Base-by-base conservation (phyloP, 2,113 vertebrate genomes). In the Esox niger region DNA sequence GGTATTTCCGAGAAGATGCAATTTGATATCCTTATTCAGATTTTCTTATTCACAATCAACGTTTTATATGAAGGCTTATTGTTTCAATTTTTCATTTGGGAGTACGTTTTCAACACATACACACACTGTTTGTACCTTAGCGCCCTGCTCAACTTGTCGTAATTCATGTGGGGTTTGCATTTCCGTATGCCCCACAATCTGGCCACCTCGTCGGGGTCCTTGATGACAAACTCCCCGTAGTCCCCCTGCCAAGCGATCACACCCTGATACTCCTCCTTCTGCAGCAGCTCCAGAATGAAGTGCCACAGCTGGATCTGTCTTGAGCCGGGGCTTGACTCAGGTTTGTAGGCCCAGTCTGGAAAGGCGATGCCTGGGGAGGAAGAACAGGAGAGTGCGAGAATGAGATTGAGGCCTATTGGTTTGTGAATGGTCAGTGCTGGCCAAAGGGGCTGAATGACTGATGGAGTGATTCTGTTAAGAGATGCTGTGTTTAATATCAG, bases 161-260 rank as follows among this genome's bases (percentile, higher is more conserved):
- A 96, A 74, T 96, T 96, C 95, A 96, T 96, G 84, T 96, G 95
- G 20, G 94, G 94, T 66, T 96, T 96, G 90, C 94, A 95, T 68
- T 96, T 95, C 58, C 94, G 90, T 23, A 92, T 81, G 68, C 95
- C 95, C 94, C 94, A 95, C 43, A 95, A 90, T 30, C 92, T 87
- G 10, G 94, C 95, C 89, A 96, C 94, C 71, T 96, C 94, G 0
- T 96, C 95, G 0, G 94, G 95, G 75, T 96, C 94, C 87, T 95
- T 95, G 88, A 96, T 96, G 87, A 96, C 95, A 0, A 96, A 96
- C 70, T 96, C 94, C 1, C 95, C 95, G 0, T 96, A 96, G 83
- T 96, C 95, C 0, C 95, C 95, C 84, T 96, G 94, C 95, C 95
- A 96, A 70, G 93, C 92, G 23, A 96, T 96, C 80, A 96, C 92